Conservation (phyloP, 2,797 vertebrate genomes). For the Pipistrellus kuhlii region DNA sequence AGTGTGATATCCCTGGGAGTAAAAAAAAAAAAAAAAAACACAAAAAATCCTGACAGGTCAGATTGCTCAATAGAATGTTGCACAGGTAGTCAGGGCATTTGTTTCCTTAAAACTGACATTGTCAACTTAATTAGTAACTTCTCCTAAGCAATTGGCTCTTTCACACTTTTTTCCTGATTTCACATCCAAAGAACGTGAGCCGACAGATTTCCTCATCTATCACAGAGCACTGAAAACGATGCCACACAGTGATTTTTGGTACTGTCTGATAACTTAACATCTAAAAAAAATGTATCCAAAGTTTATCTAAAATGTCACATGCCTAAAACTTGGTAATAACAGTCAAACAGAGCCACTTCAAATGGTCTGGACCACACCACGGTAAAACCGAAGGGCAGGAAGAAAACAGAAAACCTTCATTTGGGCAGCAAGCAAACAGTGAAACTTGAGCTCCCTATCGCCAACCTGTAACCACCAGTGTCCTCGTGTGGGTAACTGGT, state of each 20-base stretch:
- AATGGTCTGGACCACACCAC: background rate
- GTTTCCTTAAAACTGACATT: background rate
- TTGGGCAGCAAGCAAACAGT: background rate
- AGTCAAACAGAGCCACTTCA: background rate
- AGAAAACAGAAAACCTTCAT: background rate
- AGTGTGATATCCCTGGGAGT: background rate
- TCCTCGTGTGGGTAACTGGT: background rate
- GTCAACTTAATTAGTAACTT: background rate
- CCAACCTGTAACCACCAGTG: background rate
- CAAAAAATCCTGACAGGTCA: background rate
- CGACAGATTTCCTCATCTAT: background rate
- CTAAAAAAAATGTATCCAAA: constrained; percentile 33
- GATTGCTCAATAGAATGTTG: background rate
- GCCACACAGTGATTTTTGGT: background rate
- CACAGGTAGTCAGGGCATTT: background rate
- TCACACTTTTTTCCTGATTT: background rate
- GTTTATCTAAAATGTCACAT: background rate
- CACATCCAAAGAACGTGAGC: constrained; percentile 30
- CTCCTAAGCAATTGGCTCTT: constrained; percentile 1
- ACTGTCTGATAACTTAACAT: background rate
- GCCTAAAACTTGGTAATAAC: background rate
- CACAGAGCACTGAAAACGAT: background rate
- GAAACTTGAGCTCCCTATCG: background rate
- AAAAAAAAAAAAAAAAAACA: background rate
- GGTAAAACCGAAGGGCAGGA: background rate